Base-by-base conservation (phyloP, 1,140 invertebrate genomes). In the Potamilus streckersoni region DNA sequence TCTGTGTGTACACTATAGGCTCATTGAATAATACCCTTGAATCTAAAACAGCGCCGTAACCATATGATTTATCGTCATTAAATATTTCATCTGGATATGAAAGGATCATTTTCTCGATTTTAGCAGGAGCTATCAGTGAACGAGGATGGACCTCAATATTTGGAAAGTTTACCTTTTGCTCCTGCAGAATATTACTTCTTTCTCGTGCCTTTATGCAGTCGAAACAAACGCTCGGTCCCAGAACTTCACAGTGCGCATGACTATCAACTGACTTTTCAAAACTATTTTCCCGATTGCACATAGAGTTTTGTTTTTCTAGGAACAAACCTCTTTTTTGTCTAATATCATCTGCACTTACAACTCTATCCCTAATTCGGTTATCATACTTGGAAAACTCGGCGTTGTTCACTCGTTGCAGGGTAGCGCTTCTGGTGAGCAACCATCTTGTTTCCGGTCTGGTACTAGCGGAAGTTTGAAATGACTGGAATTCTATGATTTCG, bases 111-210 rank as follows among this genome's bases (percentile, higher is more conserved):
- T 77, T 74, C 61, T 82, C 79, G 12, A 80, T 65, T 64, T 72
- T 79, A 19, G 79, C 81, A 12, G 81, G 81, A 8, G 81, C 81
- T 16, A 82, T 74, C 8, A 82, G 66, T n/a, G 78, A 78, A 69
- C 79, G 60, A 13, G 81, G 78, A 63, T 82, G 81, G 38, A 80
- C 72, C n/a, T 80, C 74, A 38, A 82, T 71, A 20, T 79, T 71
- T 11, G 81, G 81, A 56, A 82, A 82, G 60, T 76, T 73, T 59
- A 60, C 74, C 57, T 57, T 71, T 67, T 82, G 73, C 55, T 76
- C 65, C 56, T 69, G 66, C 2, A 66, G 64, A 66, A 71, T 78
- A 27, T 56, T 71, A 19, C 72, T 65, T 76, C 77, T 72, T 67
- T 76, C 75, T 23, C 60, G 67, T 5, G 79, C 49, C 31, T 80